Percentiles rank a stretch among this genome's conserved stretches.
Conservation (phyloP, 2,113 vertebrate genomes). For the Eulemur rufifrons region DNA sequence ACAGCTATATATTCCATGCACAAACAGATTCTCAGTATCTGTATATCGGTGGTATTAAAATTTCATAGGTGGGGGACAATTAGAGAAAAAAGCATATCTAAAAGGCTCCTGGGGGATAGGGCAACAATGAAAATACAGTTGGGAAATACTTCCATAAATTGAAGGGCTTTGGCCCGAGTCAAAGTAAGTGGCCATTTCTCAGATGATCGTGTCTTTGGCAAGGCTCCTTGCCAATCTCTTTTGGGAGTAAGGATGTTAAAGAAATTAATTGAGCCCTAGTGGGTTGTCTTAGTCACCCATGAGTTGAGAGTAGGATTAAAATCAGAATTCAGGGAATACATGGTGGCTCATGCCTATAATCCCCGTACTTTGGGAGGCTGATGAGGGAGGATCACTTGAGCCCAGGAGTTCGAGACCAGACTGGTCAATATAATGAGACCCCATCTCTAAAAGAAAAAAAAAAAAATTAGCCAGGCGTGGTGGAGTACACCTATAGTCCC, state of each 20-base stretch:
- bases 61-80: not conserved
- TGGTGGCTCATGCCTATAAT: no score
- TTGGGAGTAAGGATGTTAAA: not conserved
- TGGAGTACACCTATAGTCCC: no score
- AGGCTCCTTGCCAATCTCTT: not conserved
- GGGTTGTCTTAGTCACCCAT: not conserved
- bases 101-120: not conserved
- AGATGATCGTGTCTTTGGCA: not conserved
- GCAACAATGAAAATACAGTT: not conserved
- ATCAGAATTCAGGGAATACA: not conserved
- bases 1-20: not conserved
- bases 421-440: no score
- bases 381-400: no score
- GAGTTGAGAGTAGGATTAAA: not conserved
- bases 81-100: not conserved
- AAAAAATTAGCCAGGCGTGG: no score
- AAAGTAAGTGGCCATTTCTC: not conserved
- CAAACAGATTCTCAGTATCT: not conserved
- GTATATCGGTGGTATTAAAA: not conserved
- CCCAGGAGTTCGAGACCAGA: no score
- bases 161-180: not conserved
- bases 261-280: not conserved
- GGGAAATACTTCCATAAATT: not conserved
- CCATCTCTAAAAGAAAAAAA: no score
- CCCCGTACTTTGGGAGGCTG: no score